phyloP scores from a whole-genome alignment of 2,113 vertebrate genomes.

The Lethenteron reissneri region DNA sequence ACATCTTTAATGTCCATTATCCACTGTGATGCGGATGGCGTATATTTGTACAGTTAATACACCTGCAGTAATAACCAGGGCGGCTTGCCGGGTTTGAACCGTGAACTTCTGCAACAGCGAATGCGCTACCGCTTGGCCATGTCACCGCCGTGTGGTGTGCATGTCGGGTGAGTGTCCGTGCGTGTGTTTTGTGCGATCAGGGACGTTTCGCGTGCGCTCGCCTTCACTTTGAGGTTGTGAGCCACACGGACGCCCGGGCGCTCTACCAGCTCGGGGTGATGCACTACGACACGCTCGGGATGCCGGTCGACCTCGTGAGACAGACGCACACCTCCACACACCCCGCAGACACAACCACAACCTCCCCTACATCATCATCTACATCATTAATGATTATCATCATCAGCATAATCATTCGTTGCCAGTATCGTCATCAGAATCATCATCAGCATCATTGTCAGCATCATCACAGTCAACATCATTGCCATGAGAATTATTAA shows the following conservation, averaged over 20 bases:
- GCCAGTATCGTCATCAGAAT: not conserved
- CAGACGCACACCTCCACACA: not conserved
- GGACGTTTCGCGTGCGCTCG: too few species aligned
- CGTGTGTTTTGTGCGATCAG: too few species aligned
- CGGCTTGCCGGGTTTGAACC: too few species aligned
- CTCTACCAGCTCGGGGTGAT: conserved; percentile 46
- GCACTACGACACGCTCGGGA: conserved; percentile 44
- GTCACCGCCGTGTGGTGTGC: too few species aligned
- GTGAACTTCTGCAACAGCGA: too few species aligned
- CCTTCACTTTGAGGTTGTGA: too few species aligned
- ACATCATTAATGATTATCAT: conserved; percentile 2
- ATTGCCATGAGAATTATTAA: conserved; percentile 23
- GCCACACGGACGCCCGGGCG: conserved; percentile 28
- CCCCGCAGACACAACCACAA: not conserved
- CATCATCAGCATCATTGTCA: not conserved
- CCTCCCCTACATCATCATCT: conserved; percentile 10
- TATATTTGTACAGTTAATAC: too few species aligned
- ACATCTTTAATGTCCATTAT: too few species aligned
- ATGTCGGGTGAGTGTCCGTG: too few species aligned
- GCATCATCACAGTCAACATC: not conserved
- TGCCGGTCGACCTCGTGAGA: conserved; percentile 26
- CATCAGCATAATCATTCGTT: not conserved
- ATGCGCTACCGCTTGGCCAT: too few species aligned
- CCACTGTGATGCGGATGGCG: too few species aligned
- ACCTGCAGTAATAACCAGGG: too few species aligned